A percentile compares a stretch with the other conserved stretches of the same genome.
phyloP scores from a whole-genome alignment of 2,797 vertebrate species.

The Phoeniculus purpureus region DNA sequence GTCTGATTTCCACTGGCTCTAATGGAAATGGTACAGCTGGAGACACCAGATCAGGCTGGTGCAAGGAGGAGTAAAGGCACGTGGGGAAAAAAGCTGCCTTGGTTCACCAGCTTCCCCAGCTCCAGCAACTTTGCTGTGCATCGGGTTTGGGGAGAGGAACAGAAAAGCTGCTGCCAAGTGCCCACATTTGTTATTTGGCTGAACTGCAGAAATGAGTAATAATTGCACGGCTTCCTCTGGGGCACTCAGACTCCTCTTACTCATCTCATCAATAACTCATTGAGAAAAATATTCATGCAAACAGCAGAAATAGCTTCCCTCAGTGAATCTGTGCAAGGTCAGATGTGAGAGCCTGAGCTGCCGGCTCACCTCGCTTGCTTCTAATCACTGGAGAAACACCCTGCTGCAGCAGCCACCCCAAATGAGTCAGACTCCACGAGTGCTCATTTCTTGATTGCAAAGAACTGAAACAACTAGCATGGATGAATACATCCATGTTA shows the following conservation, averaged over 20 bases:
- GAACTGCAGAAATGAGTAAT: neutral
- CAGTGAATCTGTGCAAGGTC: neutral
- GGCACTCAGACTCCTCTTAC: neutral
- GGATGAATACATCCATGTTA: neutral
- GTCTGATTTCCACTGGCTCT: neutral
- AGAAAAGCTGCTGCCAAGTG: neutral
- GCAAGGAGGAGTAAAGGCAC: neutral
- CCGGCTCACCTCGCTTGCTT: neutral
- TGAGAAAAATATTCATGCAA: neutral
- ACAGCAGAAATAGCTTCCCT: neutral
- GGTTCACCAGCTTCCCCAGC: neutral
- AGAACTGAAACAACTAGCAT: neutral
- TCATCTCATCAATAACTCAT: neutral
- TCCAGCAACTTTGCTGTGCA: neutral
- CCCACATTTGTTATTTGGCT: neutral
- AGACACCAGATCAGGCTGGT: neutral
- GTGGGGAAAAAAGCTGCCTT: neutral
- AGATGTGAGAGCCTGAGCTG: neutral
- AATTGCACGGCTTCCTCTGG: neutral
- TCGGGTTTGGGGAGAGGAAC: neutral
- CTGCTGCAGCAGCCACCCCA: neutral
- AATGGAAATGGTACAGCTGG: neutral
- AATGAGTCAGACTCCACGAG: neutral
- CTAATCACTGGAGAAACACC: neutral
- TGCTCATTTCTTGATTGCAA: neutral